A percentile compares a stretch with the other conserved stretches of the same genome.
Evolutionary conservation across 1,140 invertebrate genomes (phyloP).

Genomic region (Sinonovacula constricta): DNA sequence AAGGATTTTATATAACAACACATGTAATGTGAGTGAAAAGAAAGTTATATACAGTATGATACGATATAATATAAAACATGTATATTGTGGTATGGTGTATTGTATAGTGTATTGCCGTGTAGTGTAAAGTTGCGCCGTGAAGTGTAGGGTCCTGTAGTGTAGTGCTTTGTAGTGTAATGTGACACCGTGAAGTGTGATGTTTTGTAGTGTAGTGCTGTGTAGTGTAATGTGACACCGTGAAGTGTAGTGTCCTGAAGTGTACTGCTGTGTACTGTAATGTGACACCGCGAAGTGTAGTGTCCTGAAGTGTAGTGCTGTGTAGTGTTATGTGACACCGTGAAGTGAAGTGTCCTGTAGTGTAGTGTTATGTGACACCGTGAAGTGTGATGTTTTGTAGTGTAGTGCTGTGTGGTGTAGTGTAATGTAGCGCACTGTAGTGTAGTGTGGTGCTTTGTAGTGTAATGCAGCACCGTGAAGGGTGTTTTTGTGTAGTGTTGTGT

Average conservation of each 20-base stretch:
- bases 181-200: slow-evolving; percentile 22
- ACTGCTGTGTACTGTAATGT: slow-evolving; percentile 20
- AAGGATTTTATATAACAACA: too few species aligned
- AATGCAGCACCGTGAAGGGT: slow-evolving; percentile 16
- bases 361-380: slow-evolving; percentile 28
- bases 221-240: slow-evolving; percentile 13
- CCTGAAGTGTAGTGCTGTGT: slow-evolving; percentile 17
- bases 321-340: slow-evolving; percentile 11
- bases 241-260: slow-evolving; percentile 23
- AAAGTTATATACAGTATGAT: too few species aligned
- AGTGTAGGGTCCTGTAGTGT: slow-evolving; percentile 34
- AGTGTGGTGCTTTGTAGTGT: slow-evolving; percentile 16
- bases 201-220: slow-evolving; percentile 16
- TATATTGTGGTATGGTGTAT: too few species aligned
- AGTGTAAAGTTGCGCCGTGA: slow-evolving; percentile 16
- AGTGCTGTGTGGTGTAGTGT: slow-evolving; percentile 33
- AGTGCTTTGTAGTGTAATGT: slow-evolving; percentile 28
- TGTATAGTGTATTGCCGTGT: slow-evolving; percentile 12
- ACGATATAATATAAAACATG: too few species aligned
- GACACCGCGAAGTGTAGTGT: slow-evolving; percentile 7
- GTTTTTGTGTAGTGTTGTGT: slow-evolving; percentile 16
- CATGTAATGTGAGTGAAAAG: too few species aligned
- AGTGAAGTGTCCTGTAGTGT: slow-evolving; percentile 26
- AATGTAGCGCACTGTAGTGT: slow-evolving; percentile 19
- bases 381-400: slow-evolving; percentile 19